Evolutionary conservation across 2,113 vertebrate species (phyloP).

Genomic region (Genyomyrus donnyi): DNA sequence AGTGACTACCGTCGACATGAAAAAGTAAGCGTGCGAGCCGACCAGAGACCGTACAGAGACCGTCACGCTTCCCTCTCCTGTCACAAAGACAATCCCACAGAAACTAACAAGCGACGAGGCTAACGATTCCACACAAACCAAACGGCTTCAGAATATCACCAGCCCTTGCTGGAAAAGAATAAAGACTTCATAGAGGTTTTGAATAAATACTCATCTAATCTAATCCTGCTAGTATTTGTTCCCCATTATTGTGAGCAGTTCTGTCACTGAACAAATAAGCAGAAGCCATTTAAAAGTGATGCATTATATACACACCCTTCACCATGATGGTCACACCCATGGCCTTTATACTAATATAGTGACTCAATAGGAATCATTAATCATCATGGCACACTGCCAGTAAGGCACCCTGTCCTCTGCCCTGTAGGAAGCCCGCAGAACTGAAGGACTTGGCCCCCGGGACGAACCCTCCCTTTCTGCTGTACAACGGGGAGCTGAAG

Average conservation of each 20-base stretch:
- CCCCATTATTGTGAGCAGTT: slow-evolving; percentile 33
- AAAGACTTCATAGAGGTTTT: slow-evolving; percentile 22
- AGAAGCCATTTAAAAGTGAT: slow-evolving; percentile 39
- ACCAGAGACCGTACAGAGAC: neutral
- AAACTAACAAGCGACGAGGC: neutral
- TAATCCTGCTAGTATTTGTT: neutral
- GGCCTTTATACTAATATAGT: slow-evolving; percentile 29
- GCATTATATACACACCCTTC: slow-evolving; percentile 16
- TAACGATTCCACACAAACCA: neutral
- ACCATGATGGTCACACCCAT: slow-evolving; percentile 37
- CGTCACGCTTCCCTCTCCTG: too few relatives aligned
- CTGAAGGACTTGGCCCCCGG: slow-evolving; percentile 85
- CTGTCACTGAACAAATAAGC: slow-evolving; percentile 45
- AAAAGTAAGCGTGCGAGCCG: slow-evolving; percentile 84
- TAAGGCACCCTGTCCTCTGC: neutral
- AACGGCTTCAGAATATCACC: neutral
- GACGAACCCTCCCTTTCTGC: slow-evolving; percentile 86
- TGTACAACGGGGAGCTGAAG: slow-evolving; percentile 88
- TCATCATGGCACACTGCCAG: neutral
- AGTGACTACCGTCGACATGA: slow-evolving; percentile 92
- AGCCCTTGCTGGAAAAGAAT: neutral
- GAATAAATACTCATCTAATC: slow-evolving; percentile 41
- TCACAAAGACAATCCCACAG: neutral
- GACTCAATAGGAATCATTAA: slow-evolving; percentile 28
- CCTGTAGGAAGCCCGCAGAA: slow-evolving; percentile 82